phyloP scores from a whole-genome alignment of 2,888 invertebrate genomes.

The Augochlorella aurata region DNA sequence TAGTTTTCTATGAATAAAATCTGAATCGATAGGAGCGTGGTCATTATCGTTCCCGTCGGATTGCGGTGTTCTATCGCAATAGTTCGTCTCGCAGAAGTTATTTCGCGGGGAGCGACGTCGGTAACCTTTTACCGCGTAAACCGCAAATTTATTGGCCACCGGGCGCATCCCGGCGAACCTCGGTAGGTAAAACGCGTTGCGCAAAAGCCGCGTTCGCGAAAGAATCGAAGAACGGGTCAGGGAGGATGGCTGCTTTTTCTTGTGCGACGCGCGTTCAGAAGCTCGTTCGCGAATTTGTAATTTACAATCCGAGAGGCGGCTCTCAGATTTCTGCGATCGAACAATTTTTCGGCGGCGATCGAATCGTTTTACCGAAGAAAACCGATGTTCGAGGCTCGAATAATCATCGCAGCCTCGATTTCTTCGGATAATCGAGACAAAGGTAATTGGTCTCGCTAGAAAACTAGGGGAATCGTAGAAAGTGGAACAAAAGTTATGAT shows the following conservation, averaged over 20 bases:
- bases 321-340: not conserved
- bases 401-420: not conserved
- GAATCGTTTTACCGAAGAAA: not conserved
- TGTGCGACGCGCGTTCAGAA: not conserved
- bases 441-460: constrained; percentile 16
- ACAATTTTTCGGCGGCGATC: not conserved
- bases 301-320: not conserved
- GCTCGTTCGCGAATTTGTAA: not conserved
- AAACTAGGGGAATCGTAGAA: constrained; percentile 30
- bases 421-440: not conserved
- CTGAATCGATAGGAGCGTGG: constrained; percentile 28
- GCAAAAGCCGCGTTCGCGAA: not conserved
- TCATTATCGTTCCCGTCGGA: constrained; percentile 17
- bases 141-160: constrained; percentile 63
- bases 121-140: constrained; percentile 63
- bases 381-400: no score
- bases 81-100: constrained; percentile 39
- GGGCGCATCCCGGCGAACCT: constrained; percentile 29
- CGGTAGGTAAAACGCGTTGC: constrained; percentile 37
- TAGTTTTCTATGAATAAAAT: constrained; percentile 9
- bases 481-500: constrained; percentile 28
- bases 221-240: not conserved
- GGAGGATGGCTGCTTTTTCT: not conserved
- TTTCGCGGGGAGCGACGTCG: constrained; percentile 50
- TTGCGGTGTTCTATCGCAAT: constrained; percentile 43